A percentile compares a stretch with the other conserved stretches of the same genome.
These are phyloP conservation scores for Lepidochrysops patricia DNA, from an alignment of 2,888 invertebrate genomes.

Conservation along the genomic window DNA sequence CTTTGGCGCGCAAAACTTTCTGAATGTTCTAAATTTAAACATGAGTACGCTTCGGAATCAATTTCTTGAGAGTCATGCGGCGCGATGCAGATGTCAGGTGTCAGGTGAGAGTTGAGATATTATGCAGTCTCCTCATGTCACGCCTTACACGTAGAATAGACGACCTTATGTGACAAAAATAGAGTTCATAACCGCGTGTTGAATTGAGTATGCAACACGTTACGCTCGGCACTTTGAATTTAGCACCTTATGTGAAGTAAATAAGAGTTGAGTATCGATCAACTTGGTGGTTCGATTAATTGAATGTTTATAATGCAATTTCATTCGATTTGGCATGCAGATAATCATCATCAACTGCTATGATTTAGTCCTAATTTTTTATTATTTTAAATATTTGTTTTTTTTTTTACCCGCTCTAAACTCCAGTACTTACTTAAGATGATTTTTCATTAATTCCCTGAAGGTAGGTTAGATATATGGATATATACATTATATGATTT, in stretches of 20 bases:
- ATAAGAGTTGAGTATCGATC: background rate
- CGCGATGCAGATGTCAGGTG: conserved; percentile 9
- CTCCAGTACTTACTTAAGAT: no score
- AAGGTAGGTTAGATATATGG: no score
- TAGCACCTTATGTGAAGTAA: background rate
- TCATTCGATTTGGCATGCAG: background rate
- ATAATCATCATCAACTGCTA: background rate
- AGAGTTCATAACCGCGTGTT: background rate
- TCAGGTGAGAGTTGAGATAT: conserved; percentile 7
- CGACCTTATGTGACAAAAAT: background rate
- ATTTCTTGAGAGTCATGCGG: background rate
- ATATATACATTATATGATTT: no score
- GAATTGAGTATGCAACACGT: background rate
- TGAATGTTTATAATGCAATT: background rate
- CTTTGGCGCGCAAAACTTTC: background rate
- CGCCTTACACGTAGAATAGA: background rate
- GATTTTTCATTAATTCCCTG: no score
- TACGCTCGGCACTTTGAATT: background rate
- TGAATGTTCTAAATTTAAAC: conserved; percentile 1
- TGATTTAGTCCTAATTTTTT: no score
- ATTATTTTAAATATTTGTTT: no score
- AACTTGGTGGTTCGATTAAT: background rate
- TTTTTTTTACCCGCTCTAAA: no score
- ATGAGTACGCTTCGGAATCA: background rate
- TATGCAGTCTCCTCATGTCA: conserved; percentile 1